Evolutionary conservation across 2,797 vertebrate species (phyloP), one percentile per base, ranked within the genome.

Genomic region (Glossophaga mutica): DNA sequence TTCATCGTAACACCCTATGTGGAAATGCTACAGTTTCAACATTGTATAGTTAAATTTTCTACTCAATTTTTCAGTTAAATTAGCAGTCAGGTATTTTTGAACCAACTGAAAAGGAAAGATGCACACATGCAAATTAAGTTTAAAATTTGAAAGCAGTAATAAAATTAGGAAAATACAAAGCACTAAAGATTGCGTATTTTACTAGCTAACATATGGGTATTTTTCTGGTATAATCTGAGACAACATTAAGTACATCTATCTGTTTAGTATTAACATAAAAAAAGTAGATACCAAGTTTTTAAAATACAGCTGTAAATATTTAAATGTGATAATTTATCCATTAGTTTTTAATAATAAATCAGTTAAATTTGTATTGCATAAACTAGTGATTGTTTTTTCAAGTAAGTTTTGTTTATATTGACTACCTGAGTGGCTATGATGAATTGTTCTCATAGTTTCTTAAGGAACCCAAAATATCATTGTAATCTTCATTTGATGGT

Each of bases 251-350:
- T 10, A 6, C 32, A 52, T 5, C 0, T 37, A 10, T 18, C 29
- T 67, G 44, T 48, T 87, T 42, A 32, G 26, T 29, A 68, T 78
- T 37, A 39, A 1, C 67, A 22, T 87, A 76, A 59, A 70, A 62
- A 67, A 73, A 52, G n/a, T 46, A 78, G 59, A 62, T 62, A 62
- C 22, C 32, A 77, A 50, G 22, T 22, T 34, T 77, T 87, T 62
- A 55, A 85, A 55, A 16, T n/a, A 34, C 44, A 59, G 32, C 29
- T 81, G n/a, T 87, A 78, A 78, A 92, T 92, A 73, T 78, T 95
- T 82, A 94, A 90, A 52, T 57, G 73, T 26, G 78, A 88, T n/a
- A 96, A 71, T 57, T 59, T 82, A 65, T 77, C 59, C 67, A 39
- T 76, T 81, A 29, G 39, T 29, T 93, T 91, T 88, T 21, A 82